These are phyloP conservation scores for Musca vetustissima DNA, from an alignment of 1,140 invertebrate species.

Conservation along the genomic window DNA sequence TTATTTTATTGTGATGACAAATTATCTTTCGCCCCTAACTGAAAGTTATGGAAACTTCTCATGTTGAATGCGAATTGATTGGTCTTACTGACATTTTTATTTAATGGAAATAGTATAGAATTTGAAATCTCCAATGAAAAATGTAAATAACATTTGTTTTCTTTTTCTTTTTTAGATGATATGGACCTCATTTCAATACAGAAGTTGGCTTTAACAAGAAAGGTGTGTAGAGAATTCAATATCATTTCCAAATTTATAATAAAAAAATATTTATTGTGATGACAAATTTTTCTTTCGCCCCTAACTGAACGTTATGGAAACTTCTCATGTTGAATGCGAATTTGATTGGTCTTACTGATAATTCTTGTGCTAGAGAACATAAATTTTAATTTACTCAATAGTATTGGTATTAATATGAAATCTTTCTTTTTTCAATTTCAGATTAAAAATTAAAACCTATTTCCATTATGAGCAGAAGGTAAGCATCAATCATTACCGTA, in stretches of 20 bases:
- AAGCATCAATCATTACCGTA: no score
- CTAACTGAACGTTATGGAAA: conserved; percentile 26
- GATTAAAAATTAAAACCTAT: neutral
- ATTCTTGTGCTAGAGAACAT: no score
- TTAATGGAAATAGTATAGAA: no score
- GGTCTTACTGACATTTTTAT: conserved; percentile 22
- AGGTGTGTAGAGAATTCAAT: neutral
- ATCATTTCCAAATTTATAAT: neutral
- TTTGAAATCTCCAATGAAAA: no score
- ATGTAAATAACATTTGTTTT: no score
- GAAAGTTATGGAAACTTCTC: conserved; percentile 7
- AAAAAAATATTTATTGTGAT: neutral
- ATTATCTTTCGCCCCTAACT: conserved; percentile 28
- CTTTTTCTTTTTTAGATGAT: no score
- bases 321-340: conserved; percentile 26
- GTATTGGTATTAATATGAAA: no score
- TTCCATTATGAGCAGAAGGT: neutral
- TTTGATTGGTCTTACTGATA: conserved; percentile 33
- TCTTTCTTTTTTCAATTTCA: no score
- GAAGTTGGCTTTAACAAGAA: neutral
- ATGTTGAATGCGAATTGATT: conserved; percentile 28
- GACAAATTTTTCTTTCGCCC: conserved; percentile 28
- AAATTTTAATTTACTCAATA: no score
- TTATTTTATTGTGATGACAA: no score
- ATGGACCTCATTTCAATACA: no score